Percentiles rank a stretch among this genome's conserved stretches.
Evolutionary conservation across 2,888 invertebrate species (phyloP).

Genomic region (Hydrotaea diabolus): DNA sequence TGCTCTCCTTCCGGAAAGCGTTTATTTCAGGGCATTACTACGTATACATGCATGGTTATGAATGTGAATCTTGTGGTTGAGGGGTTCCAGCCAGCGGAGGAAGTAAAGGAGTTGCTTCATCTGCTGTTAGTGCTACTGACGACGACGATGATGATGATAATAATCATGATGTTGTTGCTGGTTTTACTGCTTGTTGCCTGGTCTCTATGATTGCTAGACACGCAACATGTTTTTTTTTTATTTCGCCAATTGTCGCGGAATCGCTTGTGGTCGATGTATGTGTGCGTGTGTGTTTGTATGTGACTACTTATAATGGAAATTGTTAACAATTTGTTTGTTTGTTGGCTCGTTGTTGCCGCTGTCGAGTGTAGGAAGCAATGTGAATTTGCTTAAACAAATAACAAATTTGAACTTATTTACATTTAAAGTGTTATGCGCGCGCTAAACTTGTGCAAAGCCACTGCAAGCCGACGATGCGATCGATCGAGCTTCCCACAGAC

Average conservation of each 20-base stretch:
- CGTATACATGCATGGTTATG: too few relatives aligned
- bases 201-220: constrained; percentile 42
- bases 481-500: constrained; percentile 52
- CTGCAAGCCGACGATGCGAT: constrained; percentile 25
- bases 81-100: too few relatives aligned
- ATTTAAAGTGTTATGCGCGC: constrained; percentile 54
- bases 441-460: constrained; percentile 38
- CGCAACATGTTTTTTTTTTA: constrained; percentile 64
- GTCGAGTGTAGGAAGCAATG: constrained; percentile 20
- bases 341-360: not conserved
- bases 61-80: not conserved
- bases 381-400: constrained; percentile 66
- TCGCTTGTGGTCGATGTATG: not conserved
- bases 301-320: constrained; percentile 36
- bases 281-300: constrained; percentile 10
- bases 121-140: constrained; percentile 5
- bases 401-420: constrained; percentile 64
- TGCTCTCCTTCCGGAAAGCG: not conserved
- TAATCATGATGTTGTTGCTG: constrained; percentile 31
- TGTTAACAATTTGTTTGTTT: constrained; percentile 58
- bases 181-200: constrained; percentile 38
- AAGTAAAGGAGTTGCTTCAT: not conserved
- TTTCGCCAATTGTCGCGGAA: constrained; percentile 12
- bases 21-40: not conserved
- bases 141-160: constrained; percentile 25